Base-by-base conservation (phyloP, 1,140 invertebrate genomes). In the Macrostomum lignano region DNA sequence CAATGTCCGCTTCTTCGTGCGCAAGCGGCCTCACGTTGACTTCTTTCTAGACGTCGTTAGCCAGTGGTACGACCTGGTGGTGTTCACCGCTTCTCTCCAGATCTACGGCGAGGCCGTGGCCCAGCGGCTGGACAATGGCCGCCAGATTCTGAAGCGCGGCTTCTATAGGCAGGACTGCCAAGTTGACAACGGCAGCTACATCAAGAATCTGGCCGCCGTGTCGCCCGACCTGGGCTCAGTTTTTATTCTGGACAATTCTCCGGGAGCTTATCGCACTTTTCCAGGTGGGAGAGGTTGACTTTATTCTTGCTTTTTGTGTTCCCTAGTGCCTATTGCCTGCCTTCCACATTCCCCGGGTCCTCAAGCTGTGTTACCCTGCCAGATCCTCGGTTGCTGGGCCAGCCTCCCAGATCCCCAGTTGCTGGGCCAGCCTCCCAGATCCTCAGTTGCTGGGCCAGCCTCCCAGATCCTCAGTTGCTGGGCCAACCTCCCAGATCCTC, bases 21-120 rank as follows among this genome's bases (percentile, higher is more conserved):
- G 96, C 61, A 93, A 94, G 59, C 65, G 91, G 55, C 91, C 91
- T 24, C 88, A 98, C 62, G 91, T 98, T 21, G 91, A 98, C 59
- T 96, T 74, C 58, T 98, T 98, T 62, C 65, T 98, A 47, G 75
- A 91, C 61, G 76, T 91, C 52, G 86, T 75, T 17, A 76, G 72
- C 36, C 68, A 86, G 45, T 81, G 86, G 86, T 94, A 93, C 55
- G 84, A 94, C 53, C 59, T 94, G 44, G 84, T 94, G 28, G 76
- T 94, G 31, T 96, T 93, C 53, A 96, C 88, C 21, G 91, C 91
- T 26, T 91, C 81, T 46, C 96, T 98, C 86, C 86, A 98, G 65
- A 93, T 96, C 44, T 98, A 98, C 62, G 91, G 91, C 24, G 76
- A 84, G 39, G 86, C 84, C 31, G 88, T 98, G 13, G 84, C 86